A percentile compares a stretch with the other conserved stretches of the same genome.
Conservation (phyloP, 1,140 invertebrate genomes). For the Coelopa frigida region DNA sequence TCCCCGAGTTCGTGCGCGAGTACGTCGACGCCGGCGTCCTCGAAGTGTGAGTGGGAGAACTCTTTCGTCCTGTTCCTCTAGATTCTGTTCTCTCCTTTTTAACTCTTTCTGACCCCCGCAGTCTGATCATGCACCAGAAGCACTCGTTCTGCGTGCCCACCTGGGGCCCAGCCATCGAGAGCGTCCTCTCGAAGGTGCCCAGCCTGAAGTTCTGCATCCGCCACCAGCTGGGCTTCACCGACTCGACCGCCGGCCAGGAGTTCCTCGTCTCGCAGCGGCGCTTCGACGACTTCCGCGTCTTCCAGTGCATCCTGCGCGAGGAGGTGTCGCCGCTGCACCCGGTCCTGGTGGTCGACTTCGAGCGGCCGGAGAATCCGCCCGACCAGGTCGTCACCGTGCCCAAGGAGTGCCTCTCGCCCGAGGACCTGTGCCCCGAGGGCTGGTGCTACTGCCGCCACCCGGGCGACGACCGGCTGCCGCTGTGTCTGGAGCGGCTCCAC, state of each 20-base stretch:
- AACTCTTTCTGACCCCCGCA: constrained; percentile 7
- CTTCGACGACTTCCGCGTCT: constrained; percentile 28
- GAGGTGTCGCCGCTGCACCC: constrained; percentile 32
- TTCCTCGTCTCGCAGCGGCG: constrained; percentile 31
- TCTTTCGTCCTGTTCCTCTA: no score
- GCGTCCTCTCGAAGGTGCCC: constrained; percentile 33
- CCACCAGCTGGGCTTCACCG: constrained; percentile 33
- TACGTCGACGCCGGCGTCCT: constrained; percentile 35
- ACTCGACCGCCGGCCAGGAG: constrained; percentile 31
- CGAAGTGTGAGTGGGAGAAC: constrained; percentile 26
- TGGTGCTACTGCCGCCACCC: constrained; percentile 35
- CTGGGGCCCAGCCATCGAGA: constrained; percentile 39
- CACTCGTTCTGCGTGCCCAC: constrained; percentile 35
- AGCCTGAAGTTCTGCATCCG: constrained; percentile 39
- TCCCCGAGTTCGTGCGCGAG: constrained; percentile 28
- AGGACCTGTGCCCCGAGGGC: neutral
- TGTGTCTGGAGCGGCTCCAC: constrained; percentile 25
- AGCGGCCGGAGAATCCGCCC: constrained; percentile 14
- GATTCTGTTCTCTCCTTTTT: no score
- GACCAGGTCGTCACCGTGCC: constrained; percentile 21
- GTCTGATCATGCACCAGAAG: constrained; percentile 29
- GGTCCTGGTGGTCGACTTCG: constrained; percentile 35
- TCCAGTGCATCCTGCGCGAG: constrained; percentile 23
- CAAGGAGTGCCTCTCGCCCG: neutral
- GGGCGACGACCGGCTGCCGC: constrained; percentile 21